Percentiles rank a stretch among this genome's conserved stretches.
Conservation (phyloP, 1,140 invertebrate genomes). For the Drosophila ambigua region DNA sequence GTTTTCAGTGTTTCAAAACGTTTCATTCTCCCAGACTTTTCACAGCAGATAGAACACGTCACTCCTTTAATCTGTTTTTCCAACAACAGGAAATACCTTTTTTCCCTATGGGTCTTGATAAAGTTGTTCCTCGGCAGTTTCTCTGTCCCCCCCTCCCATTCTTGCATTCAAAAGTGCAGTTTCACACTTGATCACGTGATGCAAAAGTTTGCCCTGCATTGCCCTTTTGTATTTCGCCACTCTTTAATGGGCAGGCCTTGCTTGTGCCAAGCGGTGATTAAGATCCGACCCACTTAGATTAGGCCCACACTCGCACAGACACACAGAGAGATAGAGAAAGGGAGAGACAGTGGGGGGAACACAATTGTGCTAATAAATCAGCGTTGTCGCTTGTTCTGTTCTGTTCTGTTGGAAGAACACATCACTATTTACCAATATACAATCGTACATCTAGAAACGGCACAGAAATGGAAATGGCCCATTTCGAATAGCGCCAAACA, state of each 20-base stretch:
- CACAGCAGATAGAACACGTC: too few relatives aligned
- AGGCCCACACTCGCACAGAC: conserved; percentile 11
- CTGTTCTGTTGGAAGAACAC: conserved; percentile 23
- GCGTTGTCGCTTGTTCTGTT: conserved; percentile 32
- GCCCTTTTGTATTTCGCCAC: conserved; percentile 41
- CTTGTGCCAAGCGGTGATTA: conserved; percentile 36
- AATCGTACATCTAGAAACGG: conserved; percentile 8
- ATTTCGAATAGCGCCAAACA: conserved; percentile 64
- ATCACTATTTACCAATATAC: conserved; percentile 23
- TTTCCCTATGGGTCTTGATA: not conserved
- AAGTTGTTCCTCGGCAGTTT: not conserved
- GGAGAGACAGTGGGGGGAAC: too few relatives aligned
- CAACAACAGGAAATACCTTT: too few relatives aligned
- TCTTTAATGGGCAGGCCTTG: conserved; percentile 17
- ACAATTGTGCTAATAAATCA: conserved; percentile 47
- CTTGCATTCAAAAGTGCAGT: conserved; percentile 13
- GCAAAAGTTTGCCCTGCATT: conserved; percentile 30
- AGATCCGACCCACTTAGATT: conserved; percentile 58
- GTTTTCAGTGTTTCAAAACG: too few relatives aligned
- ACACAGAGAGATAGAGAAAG: too few relatives aligned
- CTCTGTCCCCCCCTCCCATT: not conserved
- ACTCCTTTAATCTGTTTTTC: too few relatives aligned
- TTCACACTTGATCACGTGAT: conserved; percentile 53
- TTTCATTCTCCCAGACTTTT: too few relatives aligned
- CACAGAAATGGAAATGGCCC: conserved; percentile 49